These are phyloP conservation scores for Aphelenchoides fujianensis DNA, from an alignment of 1,140 invertebrate genomes.

Conservation along the genomic window DNA sequence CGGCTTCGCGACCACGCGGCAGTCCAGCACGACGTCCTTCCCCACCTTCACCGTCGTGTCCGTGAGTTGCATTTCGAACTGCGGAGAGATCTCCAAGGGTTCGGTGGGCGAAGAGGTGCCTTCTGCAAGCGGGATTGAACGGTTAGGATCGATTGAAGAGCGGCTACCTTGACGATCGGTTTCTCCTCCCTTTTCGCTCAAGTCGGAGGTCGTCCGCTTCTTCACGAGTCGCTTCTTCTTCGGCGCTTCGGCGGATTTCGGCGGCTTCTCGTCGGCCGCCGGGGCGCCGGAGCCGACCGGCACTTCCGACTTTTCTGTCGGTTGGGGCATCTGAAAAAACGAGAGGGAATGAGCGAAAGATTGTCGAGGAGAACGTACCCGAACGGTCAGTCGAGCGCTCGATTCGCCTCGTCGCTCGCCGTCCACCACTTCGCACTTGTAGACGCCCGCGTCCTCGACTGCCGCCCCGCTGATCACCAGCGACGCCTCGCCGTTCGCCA, in stretches of 20 bases:
- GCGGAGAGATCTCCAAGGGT: conserved; percentile 29
- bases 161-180: neutral
- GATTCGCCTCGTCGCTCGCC: neutral
- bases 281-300: neutral
- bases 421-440: conserved; percentile 21
- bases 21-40: conserved; percentile 49
- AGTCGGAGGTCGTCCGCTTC: conserved; percentile 3
- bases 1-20: conserved; percentile 49
- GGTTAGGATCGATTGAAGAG: neutral
- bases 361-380: no score
- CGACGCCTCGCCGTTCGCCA: neutral
- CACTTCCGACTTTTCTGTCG: neutral
- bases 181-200: neutral
- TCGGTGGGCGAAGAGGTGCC: neutral
- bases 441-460: neutral
- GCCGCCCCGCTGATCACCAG: conserved; percentile 18
- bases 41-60: conserved; percentile 41
- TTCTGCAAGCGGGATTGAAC: conserved; percentile 2
- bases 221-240: neutral
- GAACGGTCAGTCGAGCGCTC: conserved; percentile 10
- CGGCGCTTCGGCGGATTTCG: neutral
- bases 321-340: neutral
- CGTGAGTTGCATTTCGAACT: conserved; percentile 40
- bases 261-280: neutral
- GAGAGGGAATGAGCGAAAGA: no score